These are phyloP conservation scores for Oreochromis grahami DNA, from an alignment of 2,797 vertebrate species.

Conservation along the genomic window DNA sequence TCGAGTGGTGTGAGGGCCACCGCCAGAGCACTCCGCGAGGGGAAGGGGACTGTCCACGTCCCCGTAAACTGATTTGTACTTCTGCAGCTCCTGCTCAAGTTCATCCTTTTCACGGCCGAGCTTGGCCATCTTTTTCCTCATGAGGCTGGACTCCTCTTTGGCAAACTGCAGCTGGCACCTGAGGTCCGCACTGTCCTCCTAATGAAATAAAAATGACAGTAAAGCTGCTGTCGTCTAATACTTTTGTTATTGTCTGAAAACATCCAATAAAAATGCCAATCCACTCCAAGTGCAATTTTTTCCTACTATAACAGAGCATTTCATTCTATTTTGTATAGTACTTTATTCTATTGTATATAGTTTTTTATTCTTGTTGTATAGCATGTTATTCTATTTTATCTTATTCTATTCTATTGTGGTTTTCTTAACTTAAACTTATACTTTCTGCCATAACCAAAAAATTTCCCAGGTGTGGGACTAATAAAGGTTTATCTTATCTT, in stretches of 20 bases:
- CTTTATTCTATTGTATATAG: background rate
- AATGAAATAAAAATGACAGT: background rate
- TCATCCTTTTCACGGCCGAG: constrained; percentile 93
- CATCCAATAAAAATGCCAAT: background rate
- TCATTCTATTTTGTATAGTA: background rate
- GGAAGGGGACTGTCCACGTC: constrained; percentile 93
- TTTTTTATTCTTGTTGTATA: background rate
- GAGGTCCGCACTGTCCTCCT: constrained; percentile 98
- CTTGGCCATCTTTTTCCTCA: constrained; percentile 98
- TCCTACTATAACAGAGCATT: background rate
- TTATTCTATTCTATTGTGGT: fast-evolving
- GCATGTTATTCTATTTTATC: background rate
- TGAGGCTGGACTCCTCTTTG: constrained; percentile 93
- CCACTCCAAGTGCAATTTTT: background rate
- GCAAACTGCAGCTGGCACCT: constrained; percentile 97
- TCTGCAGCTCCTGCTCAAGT: constrained; percentile 94
- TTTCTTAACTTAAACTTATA: background rate
- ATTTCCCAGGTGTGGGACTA: background rate
- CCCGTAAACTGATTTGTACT: constrained; percentile 94
- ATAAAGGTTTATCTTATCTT: background rate
- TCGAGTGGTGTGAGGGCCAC: constrained; percentile 90
- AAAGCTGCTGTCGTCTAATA: background rate
- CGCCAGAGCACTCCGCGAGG: constrained; percentile 79
- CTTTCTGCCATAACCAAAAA: fast-evolving
- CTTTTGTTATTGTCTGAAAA: background rate